These are phyloP conservation scores for Moxostoma hubbsi DNA, from an alignment of 2,797 vertebrate genomes.

Conservation along the genomic window DNA sequence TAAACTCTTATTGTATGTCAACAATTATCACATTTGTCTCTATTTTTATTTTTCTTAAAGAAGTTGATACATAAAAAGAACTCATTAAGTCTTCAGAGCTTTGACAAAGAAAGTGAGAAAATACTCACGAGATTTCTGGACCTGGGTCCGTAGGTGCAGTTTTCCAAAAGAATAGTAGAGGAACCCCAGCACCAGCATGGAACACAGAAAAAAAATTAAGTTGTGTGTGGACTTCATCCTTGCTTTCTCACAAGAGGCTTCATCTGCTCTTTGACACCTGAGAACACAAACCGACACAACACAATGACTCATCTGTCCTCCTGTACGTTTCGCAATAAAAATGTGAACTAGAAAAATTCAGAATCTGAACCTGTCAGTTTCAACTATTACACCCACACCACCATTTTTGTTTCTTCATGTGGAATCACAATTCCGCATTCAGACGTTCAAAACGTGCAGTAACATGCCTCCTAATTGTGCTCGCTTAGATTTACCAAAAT, in stretches of 20 bases:
- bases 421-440: accelerated
- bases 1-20: too few relatives aligned
- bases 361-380: too few relatives aligned
- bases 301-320: neutral
- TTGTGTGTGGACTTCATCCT: slow-evolving; percentile 85
- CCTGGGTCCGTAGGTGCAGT: slow-evolving; percentile 83
- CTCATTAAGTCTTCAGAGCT: too few relatives aligned
- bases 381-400: too few relatives aligned
- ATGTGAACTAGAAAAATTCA: neutral
- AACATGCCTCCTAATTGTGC: neutral
- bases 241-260: slow-evolving; percentile 83
- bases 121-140: slow-evolving; percentile 86
- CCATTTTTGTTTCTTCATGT: neutral
- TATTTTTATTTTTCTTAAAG: too few relatives aligned
- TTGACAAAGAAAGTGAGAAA: neutral
- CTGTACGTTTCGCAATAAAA: neutral
- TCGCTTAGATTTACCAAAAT: too few relatives aligned
- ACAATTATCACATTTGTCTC: too few relatives aligned
- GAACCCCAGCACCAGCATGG: slow-evolving; percentile 88
- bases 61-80: too few relatives aligned
- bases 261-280: slow-evolving; percentile 76
- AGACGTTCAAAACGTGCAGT: neutral
- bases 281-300: neutral
- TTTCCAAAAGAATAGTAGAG: slow-evolving; percentile 90
- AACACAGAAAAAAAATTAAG: slow-evolving; percentile 86